phyloP scores from a whole-genome alignment of 2,888 invertebrate species.

The Toxonevra muliebris region DNA sequence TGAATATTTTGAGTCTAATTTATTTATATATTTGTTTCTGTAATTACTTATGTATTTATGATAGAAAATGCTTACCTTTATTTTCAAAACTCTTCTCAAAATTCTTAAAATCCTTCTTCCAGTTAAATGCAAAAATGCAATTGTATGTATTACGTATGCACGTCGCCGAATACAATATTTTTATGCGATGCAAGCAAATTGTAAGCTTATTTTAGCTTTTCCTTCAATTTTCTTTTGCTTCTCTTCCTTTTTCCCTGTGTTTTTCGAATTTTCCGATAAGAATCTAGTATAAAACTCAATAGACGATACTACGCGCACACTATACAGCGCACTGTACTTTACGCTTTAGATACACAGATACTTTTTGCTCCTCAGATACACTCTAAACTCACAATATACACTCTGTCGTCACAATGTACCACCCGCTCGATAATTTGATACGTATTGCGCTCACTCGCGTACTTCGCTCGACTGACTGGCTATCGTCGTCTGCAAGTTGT shows the following conservation, averaged over 20 bases:
- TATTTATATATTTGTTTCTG: no score
- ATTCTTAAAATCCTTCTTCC: no score
- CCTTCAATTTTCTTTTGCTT: background rate
- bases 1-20: no score
- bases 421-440: background rate
- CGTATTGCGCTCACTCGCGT: constrained; percentile 18
- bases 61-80: no score
- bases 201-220: background rate
- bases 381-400: background rate
- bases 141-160: background rate
- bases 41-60: no score
- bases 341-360: constrained; percentile 12
- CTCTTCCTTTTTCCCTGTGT: background rate
- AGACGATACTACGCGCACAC: constrained; percentile 14
- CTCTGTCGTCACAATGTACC: background rate
- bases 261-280: constrained; percentile 23
- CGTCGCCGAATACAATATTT: background rate
- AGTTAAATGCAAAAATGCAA: no score
- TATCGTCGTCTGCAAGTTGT: background rate
- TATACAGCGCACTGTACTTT: constrained; percentile 16
- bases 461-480: constrained; percentile 22
- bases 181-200: background rate
- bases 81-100: no score
- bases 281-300: constrained; percentile 15
- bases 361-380: background rate